These are phyloP conservation scores for Gallinago solitaria DNA, from an alignment of 2,797 vertebrate genomes.

Conservation along the genomic window DNA sequence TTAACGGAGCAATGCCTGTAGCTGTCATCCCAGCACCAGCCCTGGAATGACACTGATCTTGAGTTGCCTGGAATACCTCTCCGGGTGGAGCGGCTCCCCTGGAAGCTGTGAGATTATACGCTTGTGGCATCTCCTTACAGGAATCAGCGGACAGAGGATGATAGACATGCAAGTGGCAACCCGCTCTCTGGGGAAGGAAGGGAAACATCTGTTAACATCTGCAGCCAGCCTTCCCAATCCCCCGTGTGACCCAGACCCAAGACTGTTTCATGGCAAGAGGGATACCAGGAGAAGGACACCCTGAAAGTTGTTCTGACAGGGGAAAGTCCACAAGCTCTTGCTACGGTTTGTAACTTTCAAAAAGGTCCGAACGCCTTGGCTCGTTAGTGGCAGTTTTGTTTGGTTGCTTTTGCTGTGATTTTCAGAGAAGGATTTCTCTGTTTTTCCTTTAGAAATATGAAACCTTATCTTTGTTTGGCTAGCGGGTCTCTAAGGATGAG, in stretches of 20 bases:
- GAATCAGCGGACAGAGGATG: background rate
- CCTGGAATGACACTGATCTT: background rate
- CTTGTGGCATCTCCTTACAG: background rate
- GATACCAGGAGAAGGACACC: background rate
- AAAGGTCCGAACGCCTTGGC: background rate
- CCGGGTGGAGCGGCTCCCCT: background rate
- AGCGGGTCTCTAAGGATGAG: background rate
- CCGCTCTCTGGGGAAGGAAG: background rate
- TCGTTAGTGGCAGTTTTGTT: background rate
- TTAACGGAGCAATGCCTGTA: background rate
- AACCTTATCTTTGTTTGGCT: background rate
- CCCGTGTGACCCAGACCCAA: background rate
- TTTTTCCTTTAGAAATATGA: background rate
- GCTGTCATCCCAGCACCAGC: background rate
- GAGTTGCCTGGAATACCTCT: background rate
- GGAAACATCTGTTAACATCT: conserved; percentile 26
- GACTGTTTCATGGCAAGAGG: background rate
- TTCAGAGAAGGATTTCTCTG: background rate
- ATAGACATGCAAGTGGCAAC: background rate
- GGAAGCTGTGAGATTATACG: conserved; percentile 11
- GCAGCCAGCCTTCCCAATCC: background rate
- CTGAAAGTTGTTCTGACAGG: background rate
- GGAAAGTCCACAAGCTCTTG: background rate
- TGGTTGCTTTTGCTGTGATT: background rate
- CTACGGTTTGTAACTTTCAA: background rate